Evolutionary conservation across 2,888 invertebrate species (phyloP).

Genomic region (Himalopsyche japonica): DNA sequence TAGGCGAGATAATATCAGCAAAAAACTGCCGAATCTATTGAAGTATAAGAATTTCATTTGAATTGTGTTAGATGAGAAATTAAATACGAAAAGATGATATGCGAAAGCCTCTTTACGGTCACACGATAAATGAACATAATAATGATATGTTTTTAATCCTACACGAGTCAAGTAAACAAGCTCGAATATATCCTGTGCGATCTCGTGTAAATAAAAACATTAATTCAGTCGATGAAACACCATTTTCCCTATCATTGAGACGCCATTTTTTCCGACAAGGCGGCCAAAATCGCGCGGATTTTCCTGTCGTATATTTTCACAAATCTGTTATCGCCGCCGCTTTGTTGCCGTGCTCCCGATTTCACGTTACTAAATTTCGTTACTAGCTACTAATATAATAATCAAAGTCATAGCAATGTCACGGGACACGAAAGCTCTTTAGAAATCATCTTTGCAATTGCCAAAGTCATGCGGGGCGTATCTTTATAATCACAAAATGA

Average conservation of each 20-base stretch:
- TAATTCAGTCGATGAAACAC: background rate
- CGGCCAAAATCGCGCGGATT: constrained; percentile 5
- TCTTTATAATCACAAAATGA: too few species aligned
- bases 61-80: too few species aligned
- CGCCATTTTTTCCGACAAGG: background rate
- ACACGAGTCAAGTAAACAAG: background rate
- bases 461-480: too few species aligned
- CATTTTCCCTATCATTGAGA: background rate
- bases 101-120: too few species aligned
- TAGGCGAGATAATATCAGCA: too few species aligned
- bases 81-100: too few species aligned
- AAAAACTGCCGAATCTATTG: too few species aligned
- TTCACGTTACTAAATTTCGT: background rate
- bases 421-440: background rate
- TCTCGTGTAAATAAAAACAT: background rate
- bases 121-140: background rate
- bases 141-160: background rate
- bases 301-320: constrained; percentile 2
- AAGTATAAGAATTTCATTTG: too few species aligned
- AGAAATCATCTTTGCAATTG: background rate
- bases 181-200: background rate
- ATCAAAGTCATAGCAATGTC: constrained; percentile 13
- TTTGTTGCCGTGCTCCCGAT: background rate
- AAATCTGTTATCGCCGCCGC: constrained; percentile 3
- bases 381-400: background rate